Evolutionary conservation across 1,140 invertebrate species (phyloP).

Genomic region (Temnothorax nylanderi): DNA sequence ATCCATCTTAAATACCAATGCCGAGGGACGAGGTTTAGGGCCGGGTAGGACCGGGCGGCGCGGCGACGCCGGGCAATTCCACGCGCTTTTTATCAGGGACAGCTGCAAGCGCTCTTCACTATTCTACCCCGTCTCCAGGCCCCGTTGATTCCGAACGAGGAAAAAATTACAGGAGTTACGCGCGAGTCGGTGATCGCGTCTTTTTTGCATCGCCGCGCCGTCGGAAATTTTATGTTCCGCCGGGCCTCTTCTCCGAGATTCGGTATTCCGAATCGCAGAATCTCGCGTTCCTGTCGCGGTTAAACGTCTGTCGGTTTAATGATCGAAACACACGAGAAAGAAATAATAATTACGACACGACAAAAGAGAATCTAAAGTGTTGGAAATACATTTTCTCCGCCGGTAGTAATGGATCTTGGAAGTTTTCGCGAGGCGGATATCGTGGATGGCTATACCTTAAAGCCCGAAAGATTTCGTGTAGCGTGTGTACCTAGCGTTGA

Average conservation of each 20-base stretch:
- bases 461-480: background rate
- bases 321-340: background rate
- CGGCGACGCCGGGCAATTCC: conserved; percentile 64
- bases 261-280: conserved; percentile 14
- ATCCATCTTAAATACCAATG: conserved; percentile 77
- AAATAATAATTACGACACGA: background rate
- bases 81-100: conserved; percentile 75
- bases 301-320: background rate
- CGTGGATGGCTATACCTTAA: too few species aligned
- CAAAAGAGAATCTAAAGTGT: background rate
- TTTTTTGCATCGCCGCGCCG: conserved; percentile 23
- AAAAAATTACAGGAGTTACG: conserved; percentile 62
- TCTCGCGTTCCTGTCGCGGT: background rate
- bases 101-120: conserved; percentile 75
- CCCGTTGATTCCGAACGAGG: background rate
- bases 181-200: conserved; percentile 8
- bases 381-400: background rate
- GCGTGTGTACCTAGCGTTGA: background rate
- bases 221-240: conserved; percentile 21
- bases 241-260: background rate
- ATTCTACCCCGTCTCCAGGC: conserved; percentile 12
- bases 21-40: conserved; percentile 68
- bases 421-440: background rate
- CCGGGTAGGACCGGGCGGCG: conserved; percentile 64
- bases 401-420: background rate